phyloP scores from a whole-genome alignment of 2,113 vertebrate species.

The Strix aluco region DNA sequence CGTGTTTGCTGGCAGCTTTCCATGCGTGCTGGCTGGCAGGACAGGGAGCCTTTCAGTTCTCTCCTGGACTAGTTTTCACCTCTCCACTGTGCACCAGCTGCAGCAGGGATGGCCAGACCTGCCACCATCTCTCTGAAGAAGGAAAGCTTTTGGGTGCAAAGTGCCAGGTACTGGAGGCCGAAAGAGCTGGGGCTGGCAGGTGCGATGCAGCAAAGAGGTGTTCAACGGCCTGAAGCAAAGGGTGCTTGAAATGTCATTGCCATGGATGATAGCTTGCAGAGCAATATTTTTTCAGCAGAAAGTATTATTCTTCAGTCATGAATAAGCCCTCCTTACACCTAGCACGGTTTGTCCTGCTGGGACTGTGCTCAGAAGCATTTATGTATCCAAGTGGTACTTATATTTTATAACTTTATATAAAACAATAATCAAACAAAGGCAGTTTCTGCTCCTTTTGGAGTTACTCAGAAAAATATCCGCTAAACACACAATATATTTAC shows the following conservation, averaged over 20 bases:
- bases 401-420: background rate
- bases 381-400: background rate
- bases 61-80: background rate
- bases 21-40: background rate
- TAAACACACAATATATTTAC: background rate
- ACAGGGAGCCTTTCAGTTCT: background rate
- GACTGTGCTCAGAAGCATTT: background rate
- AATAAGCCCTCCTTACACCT: background rate
- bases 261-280: background rate
- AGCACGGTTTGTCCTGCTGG: fast-evolving
- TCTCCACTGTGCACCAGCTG: fast-evolving
- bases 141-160: background rate
- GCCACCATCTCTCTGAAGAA: background rate
- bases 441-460: background rate
- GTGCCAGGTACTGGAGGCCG: background rate
- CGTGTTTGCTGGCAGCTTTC: background rate
- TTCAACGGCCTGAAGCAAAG: background rate
- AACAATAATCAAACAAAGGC: background rate
- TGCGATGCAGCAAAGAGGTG: background rate
- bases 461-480: background rate
- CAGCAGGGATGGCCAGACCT: background rate
- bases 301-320: background rate
- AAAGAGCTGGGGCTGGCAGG: background rate
- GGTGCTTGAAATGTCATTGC: background rate
- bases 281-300: background rate